phyloP scores from a whole-genome alignment of 2,113 vertebrate genomes.

The Panthera leo region DNA sequence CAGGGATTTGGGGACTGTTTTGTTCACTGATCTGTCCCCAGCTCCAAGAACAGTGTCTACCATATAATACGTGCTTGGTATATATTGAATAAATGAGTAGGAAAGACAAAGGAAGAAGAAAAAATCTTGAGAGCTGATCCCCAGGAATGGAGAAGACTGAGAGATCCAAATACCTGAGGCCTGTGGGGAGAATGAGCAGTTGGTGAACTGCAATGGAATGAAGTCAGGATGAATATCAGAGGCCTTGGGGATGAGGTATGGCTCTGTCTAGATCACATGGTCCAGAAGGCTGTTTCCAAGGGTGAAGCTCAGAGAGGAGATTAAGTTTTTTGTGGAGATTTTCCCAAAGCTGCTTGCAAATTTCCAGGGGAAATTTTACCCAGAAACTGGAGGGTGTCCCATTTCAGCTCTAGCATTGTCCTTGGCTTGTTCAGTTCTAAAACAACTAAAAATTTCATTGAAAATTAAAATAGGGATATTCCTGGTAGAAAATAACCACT shows the following conservation, averaged over 20 bases:
- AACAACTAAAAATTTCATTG: neutral
- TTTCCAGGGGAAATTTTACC: neutral
- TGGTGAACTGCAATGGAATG: neutral
- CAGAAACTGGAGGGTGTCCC: neutral
- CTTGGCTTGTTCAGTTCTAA: neutral
- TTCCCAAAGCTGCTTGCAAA: neutral
- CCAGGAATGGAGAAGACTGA: neutral
- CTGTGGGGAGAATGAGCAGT: neutral
- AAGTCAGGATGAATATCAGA: neutral
- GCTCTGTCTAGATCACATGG: neutral
- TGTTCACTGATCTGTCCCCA: neutral
- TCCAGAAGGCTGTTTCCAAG: neutral
- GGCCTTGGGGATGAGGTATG: neutral
- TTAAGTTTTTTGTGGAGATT: neutral
- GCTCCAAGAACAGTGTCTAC: neutral
- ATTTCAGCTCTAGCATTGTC: neutral
- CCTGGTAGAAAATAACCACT: neutral
- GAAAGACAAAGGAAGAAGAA: neutral
- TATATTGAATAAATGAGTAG: neutral
- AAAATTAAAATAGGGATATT: neutral
- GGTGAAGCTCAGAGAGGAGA: neutral
- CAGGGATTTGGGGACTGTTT: neutral
- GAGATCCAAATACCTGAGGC: neutral
- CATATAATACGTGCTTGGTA: neutral
- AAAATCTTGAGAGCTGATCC: neutral